Base-by-base conservation (phyloP, 1,140 invertebrate species). In the Helicorthomorpha holstii region DNA sequence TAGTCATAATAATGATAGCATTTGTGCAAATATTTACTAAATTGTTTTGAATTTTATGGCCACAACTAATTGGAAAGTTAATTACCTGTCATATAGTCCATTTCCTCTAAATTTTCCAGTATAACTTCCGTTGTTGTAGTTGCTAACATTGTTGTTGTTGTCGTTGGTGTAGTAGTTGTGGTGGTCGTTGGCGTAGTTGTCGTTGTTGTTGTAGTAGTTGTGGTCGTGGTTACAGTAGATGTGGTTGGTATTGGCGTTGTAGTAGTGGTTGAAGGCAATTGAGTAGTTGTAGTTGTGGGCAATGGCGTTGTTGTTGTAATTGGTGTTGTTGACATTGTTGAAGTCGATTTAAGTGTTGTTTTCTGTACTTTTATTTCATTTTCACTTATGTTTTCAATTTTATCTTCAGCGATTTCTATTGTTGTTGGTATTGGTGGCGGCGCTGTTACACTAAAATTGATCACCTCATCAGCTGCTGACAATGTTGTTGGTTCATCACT, bases 11-110 rank as follows among this genome's bases (percentile, higher is more conserved):
- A n/a, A n/a, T n/a, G n/a, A n/a, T n/a, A n/a, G n/a, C n/a, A n/a
- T n/a, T n/a, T n/a, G n/a, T n/a, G n/a, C n/a, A n/a, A n/a, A n/a
- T n/a, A n/a, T n/a, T n/a, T n/a, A 38, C 10, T 14, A 27, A 38
- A 42, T n/a, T 19, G 16, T 2, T 12, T 49, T 26, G 16, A 23
- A 16, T 12, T 21, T 21, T 21, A 49, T 27, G 12, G n/a, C 24
- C 16, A 49, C n/a, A 16, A n/a, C 25, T 49, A 12, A 12, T 14
- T 22, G 12, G n/a, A 12, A 38, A n/a, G n/a, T n/a, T n/a, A n/a
- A n/a, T n/a, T n/a, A n/a, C 81, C 73, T 64, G 75, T 75, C 64
- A 73, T 75, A 53, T 76, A 79, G 52, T 77, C 24, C 60, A 58
- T 14, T 43, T 46, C 16, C 24, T 43, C 14, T 19, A 46, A 25